phyloP scores from a whole-genome alignment of 2,888 invertebrate species.

The Nycteola revayana region DNA sequence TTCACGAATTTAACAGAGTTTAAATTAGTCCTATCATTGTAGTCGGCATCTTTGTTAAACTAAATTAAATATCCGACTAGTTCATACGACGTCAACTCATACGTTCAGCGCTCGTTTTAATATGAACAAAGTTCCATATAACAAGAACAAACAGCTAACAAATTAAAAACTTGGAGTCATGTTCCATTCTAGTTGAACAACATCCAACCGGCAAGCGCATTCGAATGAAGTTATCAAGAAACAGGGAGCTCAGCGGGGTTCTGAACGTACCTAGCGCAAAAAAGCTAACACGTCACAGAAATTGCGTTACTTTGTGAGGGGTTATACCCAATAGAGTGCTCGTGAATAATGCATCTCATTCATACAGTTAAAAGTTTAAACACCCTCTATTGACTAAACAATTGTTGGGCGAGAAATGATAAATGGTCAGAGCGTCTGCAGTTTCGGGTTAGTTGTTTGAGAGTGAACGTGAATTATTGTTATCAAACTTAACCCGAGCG shows the following conservation, averaged over 20 bases:
- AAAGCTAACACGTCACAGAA: slow-evolving; percentile 56
- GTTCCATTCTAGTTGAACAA: slow-evolving; percentile 42
- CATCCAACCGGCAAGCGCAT: slow-evolving; percentile 44
- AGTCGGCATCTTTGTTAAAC: too few species aligned
- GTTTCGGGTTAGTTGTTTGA: slow-evolving; percentile 30
- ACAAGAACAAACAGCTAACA: slow-evolving; percentile 15
- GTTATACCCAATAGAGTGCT: slow-evolving; percentile 43
- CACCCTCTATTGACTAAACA: slow-evolving; percentile 70
- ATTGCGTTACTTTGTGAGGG: slow-evolving; percentile 58
- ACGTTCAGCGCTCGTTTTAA: too few species aligned
- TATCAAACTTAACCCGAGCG: too few species aligned
- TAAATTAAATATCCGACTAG: too few species aligned
- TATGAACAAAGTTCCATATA: neutral
- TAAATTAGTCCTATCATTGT: too few species aligned
- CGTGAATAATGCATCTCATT: slow-evolving; percentile 72
- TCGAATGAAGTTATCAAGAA: slow-evolving; percentile 79
- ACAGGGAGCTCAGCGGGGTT: slow-evolving; percentile 54
- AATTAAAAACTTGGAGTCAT: slow-evolving; percentile 38
- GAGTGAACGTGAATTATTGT: slow-evolving; percentile 24
- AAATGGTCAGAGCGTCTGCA: slow-evolving; percentile 44
- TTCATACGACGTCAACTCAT: too few species aligned
- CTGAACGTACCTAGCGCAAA: slow-evolving; percentile 41
- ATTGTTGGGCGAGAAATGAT: slow-evolving; percentile 61
- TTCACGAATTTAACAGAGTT: too few species aligned
- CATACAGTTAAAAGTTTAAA: slow-evolving; percentile 72